phyloP scores from a whole-genome alignment of 2,888 invertebrate species.

The Synanthedon andrenaeformis region DNA sequence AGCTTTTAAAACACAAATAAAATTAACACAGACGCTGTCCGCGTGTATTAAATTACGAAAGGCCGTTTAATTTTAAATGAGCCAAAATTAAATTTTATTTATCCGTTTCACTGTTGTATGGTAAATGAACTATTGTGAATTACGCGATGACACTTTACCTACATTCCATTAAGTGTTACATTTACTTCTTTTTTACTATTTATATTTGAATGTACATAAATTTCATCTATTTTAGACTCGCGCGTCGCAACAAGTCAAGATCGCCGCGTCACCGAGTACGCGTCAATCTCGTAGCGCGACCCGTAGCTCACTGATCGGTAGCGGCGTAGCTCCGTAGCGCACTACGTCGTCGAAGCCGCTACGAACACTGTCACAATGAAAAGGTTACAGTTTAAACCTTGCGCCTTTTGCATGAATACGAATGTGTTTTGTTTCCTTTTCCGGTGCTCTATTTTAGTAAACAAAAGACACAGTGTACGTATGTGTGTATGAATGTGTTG shows the following conservation, averaged over 20 bases:
- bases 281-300: conserved; percentile 30
- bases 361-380: conserved; percentile 28
- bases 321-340: conserved; percentile 10
- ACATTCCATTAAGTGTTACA: too few relatives aligned
- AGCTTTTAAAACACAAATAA: background rate
- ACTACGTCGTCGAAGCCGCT: conserved; percentile 21
- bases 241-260: conserved; percentile 27
- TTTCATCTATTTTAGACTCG: conserved; percentile 7
- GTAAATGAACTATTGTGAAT: background rate
- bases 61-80: background rate
- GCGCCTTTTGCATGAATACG: conserved; percentile 56
- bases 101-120: background rate
- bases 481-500: too few relatives aligned
- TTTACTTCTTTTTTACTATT: too few relatives aligned
- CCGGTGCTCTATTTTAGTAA: conserved; percentile 46
- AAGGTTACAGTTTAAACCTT: conserved; percentile 59
- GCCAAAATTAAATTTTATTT: background rate
- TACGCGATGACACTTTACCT: too few relatives aligned
- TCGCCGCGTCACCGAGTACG: conserved; percentile 7
- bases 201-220: too few relatives aligned
- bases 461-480: conserved; percentile 19
- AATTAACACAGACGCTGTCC: background rate
- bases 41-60: background rate
- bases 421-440: conserved; percentile 48
- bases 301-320: conserved; percentile 28